Conservation (phyloP, 2,797 vertebrate genomes). For the Botia kubotai region DNA sequence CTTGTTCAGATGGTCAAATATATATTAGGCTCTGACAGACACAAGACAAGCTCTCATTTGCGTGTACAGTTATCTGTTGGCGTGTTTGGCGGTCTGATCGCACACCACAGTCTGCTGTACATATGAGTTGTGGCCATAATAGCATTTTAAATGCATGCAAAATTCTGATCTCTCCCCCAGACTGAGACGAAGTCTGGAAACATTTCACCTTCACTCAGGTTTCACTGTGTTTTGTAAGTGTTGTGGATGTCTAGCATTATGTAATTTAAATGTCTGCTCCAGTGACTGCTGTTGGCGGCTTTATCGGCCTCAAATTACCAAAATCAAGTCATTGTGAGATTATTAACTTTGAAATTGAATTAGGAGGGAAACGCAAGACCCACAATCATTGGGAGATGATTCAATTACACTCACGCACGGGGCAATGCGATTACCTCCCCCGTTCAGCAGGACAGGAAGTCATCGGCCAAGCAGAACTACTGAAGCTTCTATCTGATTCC, state of each 20-base stretch:
- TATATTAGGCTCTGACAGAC: slow-evolving; percentile 31
- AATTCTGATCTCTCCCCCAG: slow-evolving; percentile 23
- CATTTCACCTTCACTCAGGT: slow-evolving; percentile 29
- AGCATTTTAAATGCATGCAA: slow-evolving; percentile 21
- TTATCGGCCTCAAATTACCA: slow-evolving; percentile 56
- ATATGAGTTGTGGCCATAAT: slow-evolving; percentile 13
- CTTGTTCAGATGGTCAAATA: slow-evolving; percentile 39
- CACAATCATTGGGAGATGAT: slow-evolving; percentile 48
- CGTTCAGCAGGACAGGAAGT: slow-evolving; percentile 32
- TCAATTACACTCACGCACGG: slow-evolving; percentile 52
- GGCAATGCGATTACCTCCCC: slow-evolving; percentile 31
- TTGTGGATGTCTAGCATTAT: slow-evolving; percentile 32
- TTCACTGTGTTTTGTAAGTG: slow-evolving; percentile 15
- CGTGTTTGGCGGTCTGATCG: background rate
- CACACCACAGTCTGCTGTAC: background rate
- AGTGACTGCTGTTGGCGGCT: slow-evolving; percentile 38
- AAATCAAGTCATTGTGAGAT: slow-evolving; percentile 51
- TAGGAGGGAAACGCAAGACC: slow-evolving; percentile 50
- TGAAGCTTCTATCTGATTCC: slow-evolving; percentile 22
- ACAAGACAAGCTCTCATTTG: slow-evolving; percentile 10
- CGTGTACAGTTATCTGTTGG: background rate
- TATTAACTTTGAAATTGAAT: slow-evolving; percentile 59
- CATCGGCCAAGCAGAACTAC: slow-evolving; percentile 24
- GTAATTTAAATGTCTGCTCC: slow-evolving; percentile 41
- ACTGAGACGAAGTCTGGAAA: slow-evolving; percentile 41